Base-by-base conservation (phyloP, 2,797 vertebrate genomes). In the Parambassis ranga region DNA sequence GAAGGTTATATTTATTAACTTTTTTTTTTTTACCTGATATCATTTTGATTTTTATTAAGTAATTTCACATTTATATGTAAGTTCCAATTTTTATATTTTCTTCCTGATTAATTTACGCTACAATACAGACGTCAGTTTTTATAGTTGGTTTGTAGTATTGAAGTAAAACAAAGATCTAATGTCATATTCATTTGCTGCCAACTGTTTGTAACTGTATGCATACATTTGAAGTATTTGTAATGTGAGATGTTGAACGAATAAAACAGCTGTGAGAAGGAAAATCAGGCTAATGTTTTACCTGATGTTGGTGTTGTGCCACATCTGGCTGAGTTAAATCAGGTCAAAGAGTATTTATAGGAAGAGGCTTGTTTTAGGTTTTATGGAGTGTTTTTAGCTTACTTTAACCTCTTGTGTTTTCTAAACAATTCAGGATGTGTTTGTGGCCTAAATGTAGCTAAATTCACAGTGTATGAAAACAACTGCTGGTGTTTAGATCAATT, bases 191-290 rank as follows among this genome's bases (percentile, higher is more conserved):
- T 98, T 98, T 98, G 97, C 96, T 96, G 97, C 97, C 97, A 95
- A 98, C 96, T 98, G 96, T 98, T 98, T 98, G 96, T 98, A 99
- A 96, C 95, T 96, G 96, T 98, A 98, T 97, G 96, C 97, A 96
- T 98, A 96, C 96, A 98, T 98, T 98, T 97, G 95, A 98, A 99
- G 98, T 98, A 98, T 99, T 98, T 99, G 98, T 98, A 98, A 98
- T 95, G 96, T 98, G 96, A 98, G 95, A 97, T 98, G 97, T 98
- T 98, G 97, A 98, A 98, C 93, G 95, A 99, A 98, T 98, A 98
- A 99, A 99, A 96, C 94, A 94, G 96, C 95, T 95, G 95, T 96
- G 78, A 92, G 89, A 89, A 88, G 83, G 78, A 78, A 65, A 27
- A 16, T 35, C 6, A 3, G 38, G 20, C 20, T 14, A 8, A 61